Evolutionary conservation across 1,140 invertebrate species (phyloP).

Genomic region (Eciton burchellii): DNA sequence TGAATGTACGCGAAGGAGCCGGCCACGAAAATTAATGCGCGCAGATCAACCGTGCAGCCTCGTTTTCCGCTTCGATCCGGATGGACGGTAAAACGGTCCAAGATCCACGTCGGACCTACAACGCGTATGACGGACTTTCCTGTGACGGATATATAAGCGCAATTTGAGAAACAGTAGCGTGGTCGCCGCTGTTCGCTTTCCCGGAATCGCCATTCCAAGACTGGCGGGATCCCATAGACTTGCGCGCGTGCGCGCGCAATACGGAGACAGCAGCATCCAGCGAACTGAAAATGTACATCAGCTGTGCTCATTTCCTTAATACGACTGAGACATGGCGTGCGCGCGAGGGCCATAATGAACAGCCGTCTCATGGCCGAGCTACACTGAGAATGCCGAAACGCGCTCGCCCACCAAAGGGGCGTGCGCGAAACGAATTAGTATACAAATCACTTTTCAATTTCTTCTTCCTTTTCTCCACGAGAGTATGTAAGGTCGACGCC

Average conservation of each 20-base stretch:
- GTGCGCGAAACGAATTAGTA: conserved; percentile 40
- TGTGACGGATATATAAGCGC: not conserved
- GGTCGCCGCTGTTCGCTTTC: too few relatives aligned
- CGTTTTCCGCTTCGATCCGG: not conserved
- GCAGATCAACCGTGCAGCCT: not conserved
- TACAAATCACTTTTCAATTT: conserved; percentile 72
- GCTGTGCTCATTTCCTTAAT: conserved; percentile 10
- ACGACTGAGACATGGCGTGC: not conserved
- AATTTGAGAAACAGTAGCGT: not conserved
- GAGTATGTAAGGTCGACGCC: conserved; percentile 61
- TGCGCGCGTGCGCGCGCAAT: too few relatives aligned
- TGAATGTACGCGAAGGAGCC: conserved; percentile 9
- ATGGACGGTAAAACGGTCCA: not conserved
- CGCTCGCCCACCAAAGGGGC: conserved; percentile 32
- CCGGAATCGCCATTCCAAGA: not conserved
- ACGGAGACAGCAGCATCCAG: too few relatives aligned
- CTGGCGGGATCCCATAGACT: not conserved
- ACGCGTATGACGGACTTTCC: not conserved
- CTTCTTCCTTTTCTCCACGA: conserved; percentile 42
- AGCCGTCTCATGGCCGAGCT: not conserved
- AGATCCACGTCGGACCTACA: too few relatives aligned
- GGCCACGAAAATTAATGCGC: not conserved
- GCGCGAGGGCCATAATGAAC: not conserved
- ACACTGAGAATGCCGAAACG: conserved; percentile 14
- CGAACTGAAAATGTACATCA: not conserved